Conservation (phyloP, 2,888 invertebrate species). For the Julus scanicus region DNA sequence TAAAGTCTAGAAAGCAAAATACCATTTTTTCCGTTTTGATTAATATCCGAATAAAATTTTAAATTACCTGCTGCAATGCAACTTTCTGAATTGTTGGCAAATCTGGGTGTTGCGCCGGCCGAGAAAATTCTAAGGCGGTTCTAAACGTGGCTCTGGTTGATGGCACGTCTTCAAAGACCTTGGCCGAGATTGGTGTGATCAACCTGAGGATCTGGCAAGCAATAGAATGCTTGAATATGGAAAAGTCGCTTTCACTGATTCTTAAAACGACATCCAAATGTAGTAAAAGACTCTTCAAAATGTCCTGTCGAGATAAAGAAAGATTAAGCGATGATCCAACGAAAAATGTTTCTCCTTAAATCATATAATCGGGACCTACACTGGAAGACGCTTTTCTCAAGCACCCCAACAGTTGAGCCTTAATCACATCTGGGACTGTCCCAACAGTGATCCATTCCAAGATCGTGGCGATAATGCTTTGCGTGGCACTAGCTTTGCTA, state of each 20-base stretch:
- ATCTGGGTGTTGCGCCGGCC: not conserved
- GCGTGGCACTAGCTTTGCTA: not conserved
- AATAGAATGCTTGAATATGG: not conserved
- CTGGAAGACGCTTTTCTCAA: not conserved
- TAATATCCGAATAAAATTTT: not conserved
- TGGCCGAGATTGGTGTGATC: not conserved
- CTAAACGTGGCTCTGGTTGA: not conserved
- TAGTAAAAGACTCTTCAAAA: not conserved
- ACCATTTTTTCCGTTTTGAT: not conserved
- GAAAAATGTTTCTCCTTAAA: not conserved
- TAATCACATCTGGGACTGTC: not conserved
- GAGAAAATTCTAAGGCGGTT: conserved; percentile 1
- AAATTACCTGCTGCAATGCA: conserved; percentile 48
- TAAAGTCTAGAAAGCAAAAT: not conserved
- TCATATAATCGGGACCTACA: not conserved
- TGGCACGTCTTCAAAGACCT: not conserved
- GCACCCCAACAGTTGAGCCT: not conserved
- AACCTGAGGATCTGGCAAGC: conserved; percentile 3
- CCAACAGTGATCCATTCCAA: not conserved
- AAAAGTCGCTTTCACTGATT: not conserved
- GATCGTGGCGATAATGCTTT: not conserved
- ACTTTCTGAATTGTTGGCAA: conserved; percentile 36
- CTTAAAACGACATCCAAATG: not conserved
- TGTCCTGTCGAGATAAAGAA: not conserved
- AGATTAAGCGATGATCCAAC: not conserved